A percentile compares a stretch with the other conserved stretches of the same genome.
phyloP scores from a whole-genome alignment of 64 coral and sea anemone species.

The Anthopleura sola region DNA sequence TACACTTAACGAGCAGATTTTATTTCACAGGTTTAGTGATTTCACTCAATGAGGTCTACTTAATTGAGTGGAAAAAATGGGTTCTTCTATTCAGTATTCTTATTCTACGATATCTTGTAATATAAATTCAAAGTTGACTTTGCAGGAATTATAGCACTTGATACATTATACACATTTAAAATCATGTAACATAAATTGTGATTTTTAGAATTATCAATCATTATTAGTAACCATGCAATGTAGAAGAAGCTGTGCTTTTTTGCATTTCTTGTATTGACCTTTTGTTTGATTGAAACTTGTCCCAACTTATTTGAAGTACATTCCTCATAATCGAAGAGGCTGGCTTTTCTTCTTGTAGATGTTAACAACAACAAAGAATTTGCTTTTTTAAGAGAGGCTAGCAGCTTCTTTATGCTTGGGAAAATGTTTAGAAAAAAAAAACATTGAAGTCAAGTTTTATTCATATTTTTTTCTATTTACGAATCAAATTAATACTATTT shows the following conservation, averaged over 20 bases:
- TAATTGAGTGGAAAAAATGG: too few relatives aligned
- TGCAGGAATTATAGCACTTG: background rate
- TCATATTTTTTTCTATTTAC: background rate
- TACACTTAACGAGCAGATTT: too few relatives aligned
- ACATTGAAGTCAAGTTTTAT: background rate
- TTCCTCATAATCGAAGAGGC: background rate
- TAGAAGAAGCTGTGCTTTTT: background rate
- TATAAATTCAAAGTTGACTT: background rate
- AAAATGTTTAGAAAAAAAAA: background rate
- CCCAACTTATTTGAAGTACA: background rate
- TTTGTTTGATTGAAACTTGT: background rate
- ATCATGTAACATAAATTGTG: background rate
- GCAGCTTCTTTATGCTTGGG: background rate
- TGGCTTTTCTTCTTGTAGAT: background rate
- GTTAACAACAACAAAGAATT: background rate
- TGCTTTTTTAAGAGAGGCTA: background rate
- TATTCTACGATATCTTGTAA: background rate
- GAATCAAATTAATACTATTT: background rate
- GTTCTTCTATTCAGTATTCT: background rate
- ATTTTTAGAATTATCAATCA: slow-evolving; percentile 3
- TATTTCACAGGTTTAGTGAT: too few relatives aligned
- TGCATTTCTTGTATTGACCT: background rate
- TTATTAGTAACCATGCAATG: background rate
- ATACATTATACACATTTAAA: background rate
- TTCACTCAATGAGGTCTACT: too few relatives aligned